Conservation (phyloP, 2,113 vertebrate genomes). For the Seriola quinqueradiata region DNA sequence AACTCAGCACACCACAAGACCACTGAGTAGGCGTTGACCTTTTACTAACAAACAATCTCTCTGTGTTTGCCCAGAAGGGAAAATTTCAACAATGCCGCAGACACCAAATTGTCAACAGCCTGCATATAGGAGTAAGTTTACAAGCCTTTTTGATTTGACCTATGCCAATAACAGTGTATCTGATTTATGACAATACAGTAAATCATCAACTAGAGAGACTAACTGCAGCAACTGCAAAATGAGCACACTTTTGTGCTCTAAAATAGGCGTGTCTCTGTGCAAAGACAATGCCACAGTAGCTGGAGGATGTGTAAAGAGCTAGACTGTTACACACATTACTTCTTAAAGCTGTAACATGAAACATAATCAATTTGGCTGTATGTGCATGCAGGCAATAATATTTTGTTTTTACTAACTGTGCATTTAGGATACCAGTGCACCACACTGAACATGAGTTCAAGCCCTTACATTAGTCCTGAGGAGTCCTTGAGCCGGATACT, state of each 20-base stretch:
- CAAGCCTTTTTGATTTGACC: conserved; percentile 34
- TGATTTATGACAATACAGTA: conserved; percentile 51
- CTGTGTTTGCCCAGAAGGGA: conserved; percentile 34
- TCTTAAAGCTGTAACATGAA: conserved; percentile 17
- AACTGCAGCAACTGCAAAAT: conserved; percentile 7
- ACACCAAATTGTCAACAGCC: conserved; percentile 32
- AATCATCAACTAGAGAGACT: conserved; percentile 49
- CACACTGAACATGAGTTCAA: conserved; percentile 2
- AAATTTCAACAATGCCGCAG: conserved; percentile 46
- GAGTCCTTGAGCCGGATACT: background rate
- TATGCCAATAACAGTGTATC: conserved; percentile 5
- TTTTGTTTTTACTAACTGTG: background rate
- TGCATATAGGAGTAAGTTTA: conserved; percentile 16
- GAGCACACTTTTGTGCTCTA: conserved; percentile 10
- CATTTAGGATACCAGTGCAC: background rate
- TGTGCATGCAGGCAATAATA: background rate
- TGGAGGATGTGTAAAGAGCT: background rate
- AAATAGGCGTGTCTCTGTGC: background rate
- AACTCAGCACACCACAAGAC: conserved; percentile 44
- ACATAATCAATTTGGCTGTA: background rate
- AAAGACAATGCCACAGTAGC: conserved; percentile 21
- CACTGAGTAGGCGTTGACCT: conserved; percentile 61
- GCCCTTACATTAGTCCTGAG: background rate
- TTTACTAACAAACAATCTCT: conserved; percentile 59
- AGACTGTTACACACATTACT: conserved; percentile 1